Base-by-base conservation (phyloP, 1,140 invertebrate species). In the Drosophila dunni region DNA sequence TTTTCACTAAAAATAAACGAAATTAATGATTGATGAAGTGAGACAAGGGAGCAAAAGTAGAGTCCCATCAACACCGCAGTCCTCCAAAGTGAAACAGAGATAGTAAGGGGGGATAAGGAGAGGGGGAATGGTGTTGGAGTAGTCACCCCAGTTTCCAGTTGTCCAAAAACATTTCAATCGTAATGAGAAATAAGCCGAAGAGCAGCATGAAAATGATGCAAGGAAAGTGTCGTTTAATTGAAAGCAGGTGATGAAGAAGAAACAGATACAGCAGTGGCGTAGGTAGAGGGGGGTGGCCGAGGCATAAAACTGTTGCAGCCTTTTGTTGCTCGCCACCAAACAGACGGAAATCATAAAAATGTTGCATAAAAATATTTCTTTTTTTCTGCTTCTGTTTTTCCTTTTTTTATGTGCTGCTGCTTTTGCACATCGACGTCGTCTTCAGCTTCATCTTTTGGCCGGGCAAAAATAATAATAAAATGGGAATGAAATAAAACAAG, bases 311-410 rank as follows among this genome's bases (percentile, higher is more conserved):
- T 69, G 62, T 60, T 69, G 50, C 69, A 58, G 78, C 72, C 72
- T 60, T 67, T 71, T 38, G 56, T 56, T 40, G 57, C 64, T 68
- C 36, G 74, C 63, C 15, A 58, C 68, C 78, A 65, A 57, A 78
- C 84, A 89, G 84, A 89, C 84, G 84, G 84, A 89, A 89, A 89
- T 89, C 84, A 84, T 89, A 89, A 89, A 89, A 89, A 84, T 78
- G 80, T 88, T 84, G 85, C 84, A 86, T 88, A 88, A 79, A 86
- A 89, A 86, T 86, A 88, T 86, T 83, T 85, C 88, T 83, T 86
- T 79, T 89, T 80, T 83, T 60, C 48, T 74, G 54, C 40, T 61
- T 58, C 24, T 29, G 24, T 83, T 85, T 86, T 44, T 74, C 46
- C 36, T 61, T 58, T 17, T 29, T 29, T 17, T 71, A 29, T 29